Evolutionary conservation across 2,888 invertebrate genomes (phyloP), one percentile per base, ranked within the genome.

Genomic region (Suillia variegata): DNA sequence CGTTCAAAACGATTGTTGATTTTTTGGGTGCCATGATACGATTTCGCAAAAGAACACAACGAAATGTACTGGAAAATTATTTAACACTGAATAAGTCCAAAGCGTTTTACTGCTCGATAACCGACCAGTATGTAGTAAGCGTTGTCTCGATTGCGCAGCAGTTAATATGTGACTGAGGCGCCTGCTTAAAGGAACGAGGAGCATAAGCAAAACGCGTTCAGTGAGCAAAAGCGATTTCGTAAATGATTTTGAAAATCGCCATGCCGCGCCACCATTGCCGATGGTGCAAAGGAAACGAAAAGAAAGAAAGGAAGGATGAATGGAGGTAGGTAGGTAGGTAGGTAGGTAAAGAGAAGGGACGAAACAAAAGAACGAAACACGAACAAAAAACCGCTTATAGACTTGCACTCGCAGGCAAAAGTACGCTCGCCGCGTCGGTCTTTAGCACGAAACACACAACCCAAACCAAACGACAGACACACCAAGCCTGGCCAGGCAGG

Each of bases 1-100:
- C 80, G 72, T 81, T 81, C 58, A 81, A 66, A 53, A 81, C 77
- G 69, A 81, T 80, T 58, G 80, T 77, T 26, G 80, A 78, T 67
- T 80, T 78, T 69, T 80, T 80, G 55, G 79, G 78, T 67, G 80
- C 79, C 80, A 80, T 80, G 65, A 2, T 24, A 4, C n/a, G n/a
- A n/a, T n/a, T n/a, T n/a, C n/a, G n/a, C n/a, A 33, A 33, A n/a
- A 10, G 33, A 13, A 33, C n/a, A n/a, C n/a, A n/a, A n/a, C n/a
- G n/a, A n/a, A n/a, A n/a, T n/a, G n/a, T n/a, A n/a, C n/a, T n/a
- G n/a, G n/a, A n/a, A n/a, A n/a, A n/a, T n/a, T 33, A 18, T 52
- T 38, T 6, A 38, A 38, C n/a, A 38, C 38, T 13, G 38, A 10
- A 38, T 38, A 31, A 6, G 31, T 12, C 6, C 8, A n/a, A n/a